Evolutionary conservation across 2,888 invertebrate species (phyloP).

Genomic region (Tholera decimalis): DNA sequence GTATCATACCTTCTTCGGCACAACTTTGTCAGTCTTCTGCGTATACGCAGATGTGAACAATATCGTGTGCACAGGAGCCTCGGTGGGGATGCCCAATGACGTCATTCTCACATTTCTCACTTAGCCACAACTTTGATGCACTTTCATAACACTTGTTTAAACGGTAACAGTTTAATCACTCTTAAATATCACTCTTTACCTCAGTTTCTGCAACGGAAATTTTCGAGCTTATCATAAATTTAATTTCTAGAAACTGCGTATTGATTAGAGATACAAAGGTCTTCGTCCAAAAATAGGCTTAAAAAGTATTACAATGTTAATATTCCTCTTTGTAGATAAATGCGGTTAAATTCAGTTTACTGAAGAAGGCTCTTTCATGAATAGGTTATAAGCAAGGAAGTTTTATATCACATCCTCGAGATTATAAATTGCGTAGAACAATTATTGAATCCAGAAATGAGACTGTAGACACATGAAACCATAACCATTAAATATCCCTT

Average conservation of each 20-base stretch:
- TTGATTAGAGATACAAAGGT: background rate
- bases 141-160: constrained; percentile 27
- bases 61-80: constrained; percentile 87
- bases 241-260: background rate
- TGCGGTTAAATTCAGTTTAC: too few relatives aligned
- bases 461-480: too few relatives aligned
- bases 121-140: constrained; percentile 20
- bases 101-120: constrained; percentile 77
- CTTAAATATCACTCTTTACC: background rate
- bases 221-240: too few relatives aligned
- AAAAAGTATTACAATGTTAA: background rate
- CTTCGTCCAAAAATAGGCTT: background rate
- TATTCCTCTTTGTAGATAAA: too few relatives aligned
- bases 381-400: background rate
- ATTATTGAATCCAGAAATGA: too few relatives aligned
- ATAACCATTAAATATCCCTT: background rate
- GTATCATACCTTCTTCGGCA: constrained; percentile 81
- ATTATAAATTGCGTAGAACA: background rate
- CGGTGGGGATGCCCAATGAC: constrained; percentile 87
- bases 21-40: constrained; percentile 76
- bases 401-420: background rate
- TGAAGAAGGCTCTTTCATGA: too few relatives aligned
- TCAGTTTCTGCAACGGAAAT: background rate
- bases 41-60: constrained; percentile 86
- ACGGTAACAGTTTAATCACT: background rate